Evolutionary conservation across 2,113 vertebrate species (phyloP).

Genomic region (Tragelaphus strepsiceros): DNA sequence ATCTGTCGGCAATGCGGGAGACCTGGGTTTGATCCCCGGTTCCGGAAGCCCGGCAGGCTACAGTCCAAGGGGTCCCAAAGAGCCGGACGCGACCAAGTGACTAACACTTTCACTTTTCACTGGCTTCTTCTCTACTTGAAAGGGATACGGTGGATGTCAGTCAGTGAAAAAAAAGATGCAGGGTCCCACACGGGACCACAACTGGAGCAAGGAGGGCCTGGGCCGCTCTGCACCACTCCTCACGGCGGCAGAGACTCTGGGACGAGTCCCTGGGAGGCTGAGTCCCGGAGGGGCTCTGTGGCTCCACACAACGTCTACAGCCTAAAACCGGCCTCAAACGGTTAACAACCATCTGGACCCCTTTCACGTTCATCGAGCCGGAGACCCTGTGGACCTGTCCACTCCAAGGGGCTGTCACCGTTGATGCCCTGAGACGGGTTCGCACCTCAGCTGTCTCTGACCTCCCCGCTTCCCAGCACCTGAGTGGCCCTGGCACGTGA

Average conservation of each 20-base stretch:
- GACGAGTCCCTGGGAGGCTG: background rate
- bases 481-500: fast-evolving
- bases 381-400: background rate
- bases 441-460: background rate
- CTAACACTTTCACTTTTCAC: background rate
- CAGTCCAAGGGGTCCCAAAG: background rate
- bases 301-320: background rate
- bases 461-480: background rate
- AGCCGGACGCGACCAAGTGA: background rate
- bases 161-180: background rate
- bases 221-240: background rate
- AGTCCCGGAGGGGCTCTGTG: background rate
- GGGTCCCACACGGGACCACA: background rate
- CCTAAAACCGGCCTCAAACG: background rate
- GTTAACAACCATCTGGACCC: background rate
- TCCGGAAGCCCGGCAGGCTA: background rate
- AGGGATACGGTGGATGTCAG: background rate
- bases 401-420: background rate
- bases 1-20: background rate
- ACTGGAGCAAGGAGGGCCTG: background rate
- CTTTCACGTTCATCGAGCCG: background rate
- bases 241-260: fast-evolving
- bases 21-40: background rate
- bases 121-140: background rate
- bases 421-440: too few species aligned